Base-by-base conservation (phyloP, 1,140 invertebrate species). In the Cotesia chilonis region DNA sequence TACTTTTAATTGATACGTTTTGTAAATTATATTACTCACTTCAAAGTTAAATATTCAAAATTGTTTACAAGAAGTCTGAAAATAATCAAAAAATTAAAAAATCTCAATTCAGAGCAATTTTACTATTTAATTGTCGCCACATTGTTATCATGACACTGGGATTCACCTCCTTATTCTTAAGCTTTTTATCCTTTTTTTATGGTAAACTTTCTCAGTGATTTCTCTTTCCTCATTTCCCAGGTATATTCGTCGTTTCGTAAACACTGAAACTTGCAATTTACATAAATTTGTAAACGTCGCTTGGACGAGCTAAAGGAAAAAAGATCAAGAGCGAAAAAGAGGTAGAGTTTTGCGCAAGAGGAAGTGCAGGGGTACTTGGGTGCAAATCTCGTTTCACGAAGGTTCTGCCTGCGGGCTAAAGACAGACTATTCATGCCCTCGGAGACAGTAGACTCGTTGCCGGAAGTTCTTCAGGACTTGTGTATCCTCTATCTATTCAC, bases 211-310 rank as follows among this genome's bases (percentile, higher is more conserved):
- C 37, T 12, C 12, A 38, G 68, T 35, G 59, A 74, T 73, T 74
- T 71, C 72, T 77, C 68, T 54, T 68, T 38, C 61, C 20, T 65
- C 60, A 64, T 71, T 63, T 60, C 59, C 37, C 65, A 37, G 63
- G 52, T 73, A 74, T 74, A 77, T n/a, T 71, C 64, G 68, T 71
- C 70, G 51, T 76, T 76, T 76, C 68, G n/a, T 70, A 76, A 76
- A 73, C 70, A 74, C 67, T 71, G 75, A 77, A 74, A 74, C 76
- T 75, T 72, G 74, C 74, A 78, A 81, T 81, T 76, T 81, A 67
- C 77, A 81, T 81, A 78, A 78, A 80, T 79, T 81, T 78, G 78
- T 81, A 78, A 80, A 79, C 76, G 78, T 80, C 75, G 75, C 70
- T 73, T 70, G 76, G 69, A 73, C 74, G 76, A 52, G 71, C 71